phyloP scores from a whole-genome alignment of 2,113 vertebrate species.

The Mus musculus region GRCm39 chr6:105917501-105918000 shows the following conservation, averaged over 20 bases:
- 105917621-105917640: constrained; percentile 58
- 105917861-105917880: constrained; percentile 44
- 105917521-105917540: neutral
- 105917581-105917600: constrained; percentile 29
- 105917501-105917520: neutral
- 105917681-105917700: constrained; percentile 31
- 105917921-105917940: neutral
- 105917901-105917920: neutral
- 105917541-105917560: constrained; percentile 25
- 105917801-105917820: neutral
- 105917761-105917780: neutral
- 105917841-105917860: neutral
- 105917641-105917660: constrained; percentile 60
- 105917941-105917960: neutral
- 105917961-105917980: neutral
- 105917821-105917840: constrained; percentile 6
- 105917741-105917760: neutral
- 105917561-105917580: constrained; percentile 52
- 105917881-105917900: neutral
- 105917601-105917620: neutral
- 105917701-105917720: constrained; percentile 12
- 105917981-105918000: neutral
- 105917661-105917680: constrained; percentile 25
- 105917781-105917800: constrained; percentile 17
- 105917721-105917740: constrained; percentile 46